A percentile compares a stretch with the other conserved stretches of the same genome.
phyloP scores from a whole-genome alignment of 2,797 vertebrate species.

The Triplophysa yarkandensis region DNA sequence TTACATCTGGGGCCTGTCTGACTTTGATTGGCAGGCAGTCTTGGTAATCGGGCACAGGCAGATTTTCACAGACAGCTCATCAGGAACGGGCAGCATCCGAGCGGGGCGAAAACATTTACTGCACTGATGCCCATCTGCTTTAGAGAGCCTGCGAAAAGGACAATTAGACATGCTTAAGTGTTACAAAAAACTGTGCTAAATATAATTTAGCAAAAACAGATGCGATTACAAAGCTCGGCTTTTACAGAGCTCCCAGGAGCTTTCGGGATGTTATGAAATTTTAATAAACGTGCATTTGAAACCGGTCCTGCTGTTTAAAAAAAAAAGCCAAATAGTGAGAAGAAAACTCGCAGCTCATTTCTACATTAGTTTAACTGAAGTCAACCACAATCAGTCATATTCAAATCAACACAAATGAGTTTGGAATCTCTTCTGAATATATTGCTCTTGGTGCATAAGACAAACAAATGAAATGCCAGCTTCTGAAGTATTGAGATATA shows the following conservation, averaged over 20 bases:
- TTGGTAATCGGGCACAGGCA: constrained; percentile 21
- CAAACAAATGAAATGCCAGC: not conserved
- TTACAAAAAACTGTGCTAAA: constrained; percentile 16
- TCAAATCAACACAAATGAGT: not conserved
- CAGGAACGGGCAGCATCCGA: constrained; percentile 15
- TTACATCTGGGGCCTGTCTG: constrained; percentile 17
- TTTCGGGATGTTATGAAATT: constrained; percentile 4
- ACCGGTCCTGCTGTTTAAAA: constrained; percentile 1
- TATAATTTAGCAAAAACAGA: constrained; percentile 11
- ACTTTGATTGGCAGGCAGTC: constrained; percentile 44
- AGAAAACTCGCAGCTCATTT: not conserved
- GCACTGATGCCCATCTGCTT: constrained; percentile 6
- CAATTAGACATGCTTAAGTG: constrained; percentile 16
- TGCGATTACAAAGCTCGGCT: not conserved
- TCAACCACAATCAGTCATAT: not conserved
- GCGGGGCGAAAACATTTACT: constrained; percentile 2
- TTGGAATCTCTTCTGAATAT: not conserved
- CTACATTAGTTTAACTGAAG: not conserved
- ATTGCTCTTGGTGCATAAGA: not conserved
- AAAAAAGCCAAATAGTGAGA: constrained; percentile 5
- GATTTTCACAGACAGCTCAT: constrained; percentile 47
- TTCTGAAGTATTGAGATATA: not conserved
- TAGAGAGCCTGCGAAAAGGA: not conserved
- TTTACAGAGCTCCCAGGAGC: not conserved
- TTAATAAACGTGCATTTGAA: constrained; percentile 3